Evolutionary conservation across 1,140 invertebrate genomes (phyloP).

Genomic region (Telenomus remus): DNA sequence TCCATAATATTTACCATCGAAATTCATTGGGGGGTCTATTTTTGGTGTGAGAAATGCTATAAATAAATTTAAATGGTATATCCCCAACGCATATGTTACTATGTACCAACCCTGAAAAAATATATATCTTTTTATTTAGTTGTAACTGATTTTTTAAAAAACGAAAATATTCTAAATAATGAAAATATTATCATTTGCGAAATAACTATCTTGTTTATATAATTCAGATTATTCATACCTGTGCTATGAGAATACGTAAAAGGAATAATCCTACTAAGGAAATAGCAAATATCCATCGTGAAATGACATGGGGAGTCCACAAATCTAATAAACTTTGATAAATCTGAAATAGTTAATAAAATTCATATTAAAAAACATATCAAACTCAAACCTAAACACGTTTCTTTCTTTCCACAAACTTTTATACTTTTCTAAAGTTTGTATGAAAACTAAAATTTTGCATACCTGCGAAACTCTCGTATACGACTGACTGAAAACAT

Average conservation of each 20-base stretch:
- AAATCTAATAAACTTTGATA: conserved; percentile 73
- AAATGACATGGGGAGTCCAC: conserved; percentile 71
- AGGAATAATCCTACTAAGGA: conserved; percentile 68
- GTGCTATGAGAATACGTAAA: conserved; percentile 68
- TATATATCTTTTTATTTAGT: neutral
- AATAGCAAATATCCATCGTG: conserved; percentile 67
- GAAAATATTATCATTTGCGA: too few species aligned
- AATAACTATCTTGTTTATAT: too few species aligned
- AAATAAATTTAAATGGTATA: conserved; percentile 99
- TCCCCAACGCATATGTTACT: conserved; percentile 97
- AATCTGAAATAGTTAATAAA: conserved; percentile 56
- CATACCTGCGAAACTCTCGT: conserved; percentile 71
- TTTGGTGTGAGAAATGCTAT: conserved; percentile 99
- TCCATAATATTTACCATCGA: conserved; percentile 83
- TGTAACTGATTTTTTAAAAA: neutral
- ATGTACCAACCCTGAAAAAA: conserved; percentile 98
- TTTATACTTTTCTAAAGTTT: too few species aligned
- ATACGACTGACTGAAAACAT: conserved; percentile 67
- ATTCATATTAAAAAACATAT: neutral
- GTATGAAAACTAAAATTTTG: too few species aligned
- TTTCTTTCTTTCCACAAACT: conserved; percentile 14
- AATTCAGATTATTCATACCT: too few species aligned
- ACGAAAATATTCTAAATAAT: too few species aligned
- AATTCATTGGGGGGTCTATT: conserved; percentile 97
- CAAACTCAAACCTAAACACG: too few species aligned